These are phyloP conservation scores for Podotricha telesiphe DNA, from an alignment of 2,888 invertebrate genomes.

Conservation along the genomic window DNA sequence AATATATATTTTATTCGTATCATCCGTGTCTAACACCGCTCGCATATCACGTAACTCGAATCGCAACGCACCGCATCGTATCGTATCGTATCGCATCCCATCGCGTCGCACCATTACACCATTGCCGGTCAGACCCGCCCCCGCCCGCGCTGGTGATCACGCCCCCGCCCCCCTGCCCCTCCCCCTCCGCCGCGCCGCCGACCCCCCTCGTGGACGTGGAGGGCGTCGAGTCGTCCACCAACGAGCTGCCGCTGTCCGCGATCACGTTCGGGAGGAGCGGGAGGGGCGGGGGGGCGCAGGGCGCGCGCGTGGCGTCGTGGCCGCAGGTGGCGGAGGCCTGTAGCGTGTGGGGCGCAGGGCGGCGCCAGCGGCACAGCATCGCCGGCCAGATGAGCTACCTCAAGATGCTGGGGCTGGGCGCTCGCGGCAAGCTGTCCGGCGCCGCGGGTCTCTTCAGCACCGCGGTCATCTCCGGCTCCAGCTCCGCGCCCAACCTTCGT, in stretches of 20 bases:
- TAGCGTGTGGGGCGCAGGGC: constrained; percentile 83
- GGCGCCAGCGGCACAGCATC: constrained; percentile 97
- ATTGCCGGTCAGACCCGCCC: constrained; percentile 25
- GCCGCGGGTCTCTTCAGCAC: constrained; percentile 96
- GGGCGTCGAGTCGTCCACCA: constrained; percentile 85
- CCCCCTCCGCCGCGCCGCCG: constrained; percentile 53
- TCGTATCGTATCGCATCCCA: constrained; percentile 45
- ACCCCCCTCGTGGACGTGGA: constrained; percentile 68
- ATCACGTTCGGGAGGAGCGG: constrained; percentile 68
- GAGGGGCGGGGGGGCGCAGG: constrained; percentile 19
- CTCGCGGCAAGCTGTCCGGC: constrained; percentile 83
- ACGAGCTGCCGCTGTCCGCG: constrained; percentile 87
- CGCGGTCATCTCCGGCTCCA: constrained; percentile 97
- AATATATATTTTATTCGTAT: constrained; percentile 63
- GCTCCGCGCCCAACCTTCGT: constrained; percentile 94
- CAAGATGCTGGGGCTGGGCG: constrained; percentile 92
- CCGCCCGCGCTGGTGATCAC: constrained; percentile 8
- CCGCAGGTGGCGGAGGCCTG: constrained; percentile 52
- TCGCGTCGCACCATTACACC: not conserved
- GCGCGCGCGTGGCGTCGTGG: constrained; percentile 39
- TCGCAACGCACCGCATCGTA: constrained; percentile 32
- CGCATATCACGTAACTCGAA: constrained; percentile 60
- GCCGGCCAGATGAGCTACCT: constrained; percentile 97
- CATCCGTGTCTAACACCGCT: constrained; percentile 65
- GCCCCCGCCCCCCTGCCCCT: constrained; percentile 17